phyloP scores from a whole-genome alignment of 2,888 invertebrate genomes.

The Taenaris catops region DNA sequence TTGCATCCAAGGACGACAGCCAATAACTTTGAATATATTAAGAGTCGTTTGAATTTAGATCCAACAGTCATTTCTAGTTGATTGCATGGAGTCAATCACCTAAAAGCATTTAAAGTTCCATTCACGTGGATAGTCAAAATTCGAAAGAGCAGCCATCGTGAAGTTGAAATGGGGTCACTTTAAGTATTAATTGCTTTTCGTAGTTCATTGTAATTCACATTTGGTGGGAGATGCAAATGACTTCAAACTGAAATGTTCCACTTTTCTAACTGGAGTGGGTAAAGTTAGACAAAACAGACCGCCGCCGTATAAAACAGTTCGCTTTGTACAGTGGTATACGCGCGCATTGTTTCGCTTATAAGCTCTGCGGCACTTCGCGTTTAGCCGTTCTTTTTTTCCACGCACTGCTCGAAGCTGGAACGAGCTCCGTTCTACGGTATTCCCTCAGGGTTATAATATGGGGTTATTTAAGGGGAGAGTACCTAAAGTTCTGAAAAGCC shows the following conservation, averaged over 20 bases:
- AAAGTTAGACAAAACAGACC: constrained; percentile 63
- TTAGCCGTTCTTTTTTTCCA: too few relatives aligned
- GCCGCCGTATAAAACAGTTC: constrained; percentile 31
- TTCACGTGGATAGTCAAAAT: constrained; percentile 50
- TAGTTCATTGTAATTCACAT: constrained; percentile 75
- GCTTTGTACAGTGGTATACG: constrained; percentile 9
- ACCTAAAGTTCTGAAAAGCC: too few relatives aligned
- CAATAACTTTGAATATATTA: constrained; percentile 7
- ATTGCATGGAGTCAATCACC: constrained; percentile 16
- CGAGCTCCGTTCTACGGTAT: too few relatives aligned
- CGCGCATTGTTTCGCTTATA: constrained; percentile 10
- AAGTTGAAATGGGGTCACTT: constrained; percentile 69
- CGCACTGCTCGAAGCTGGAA: too few relatives aligned
- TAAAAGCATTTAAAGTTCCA: constrained; percentile 21
- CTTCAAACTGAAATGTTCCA: constrained; percentile 67
- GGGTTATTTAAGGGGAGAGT: too few relatives aligned
- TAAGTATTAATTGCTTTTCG: constrained; percentile 77
- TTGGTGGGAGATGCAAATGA: constrained; percentile 70
- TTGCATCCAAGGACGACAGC: constrained; percentile 3
- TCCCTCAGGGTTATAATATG: too few relatives aligned
- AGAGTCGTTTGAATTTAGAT: constrained; percentile 8
- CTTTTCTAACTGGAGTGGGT: constrained; percentile 69
- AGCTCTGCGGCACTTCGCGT: too few relatives aligned
- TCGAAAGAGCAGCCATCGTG: constrained; percentile 73
- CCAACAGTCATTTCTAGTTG: constrained; percentile 9